phyloP scores from a whole-genome alignment of 2,797 vertebrate species.

The Cygnus olor region DNA sequence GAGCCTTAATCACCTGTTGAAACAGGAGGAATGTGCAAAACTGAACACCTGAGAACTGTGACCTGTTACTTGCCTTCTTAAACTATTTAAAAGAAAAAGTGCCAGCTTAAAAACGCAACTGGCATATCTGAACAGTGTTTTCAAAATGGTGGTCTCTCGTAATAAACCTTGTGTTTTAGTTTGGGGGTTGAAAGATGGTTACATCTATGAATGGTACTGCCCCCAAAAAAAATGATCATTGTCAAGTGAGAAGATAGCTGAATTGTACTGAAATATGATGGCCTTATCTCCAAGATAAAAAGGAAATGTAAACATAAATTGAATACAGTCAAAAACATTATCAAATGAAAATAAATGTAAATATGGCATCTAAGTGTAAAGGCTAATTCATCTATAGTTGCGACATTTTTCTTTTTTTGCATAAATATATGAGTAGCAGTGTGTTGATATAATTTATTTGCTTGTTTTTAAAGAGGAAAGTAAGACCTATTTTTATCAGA shows the following conservation, averaged over 20 bases:
- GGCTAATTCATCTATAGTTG: background rate
- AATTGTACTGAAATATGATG: background rate
- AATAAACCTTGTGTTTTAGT: background rate
- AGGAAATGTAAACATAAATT: background rate
- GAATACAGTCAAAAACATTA: background rate
- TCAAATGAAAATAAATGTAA: background rate
- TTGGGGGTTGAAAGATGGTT: background rate
- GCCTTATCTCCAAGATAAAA: background rate
- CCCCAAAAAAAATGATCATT: too few relatives aligned
- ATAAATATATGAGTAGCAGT: background rate
- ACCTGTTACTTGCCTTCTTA: background rate
- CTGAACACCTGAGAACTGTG: background rate
- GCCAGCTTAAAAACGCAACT: background rate
- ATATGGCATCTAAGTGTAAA: background rate
- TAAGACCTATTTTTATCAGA: background rate
- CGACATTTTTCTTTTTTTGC: background rate
- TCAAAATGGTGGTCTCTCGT: background rate
- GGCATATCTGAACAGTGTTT: background rate
- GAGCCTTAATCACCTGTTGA: background rate
- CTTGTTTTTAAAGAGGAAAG: background rate
- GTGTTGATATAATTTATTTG: background rate
- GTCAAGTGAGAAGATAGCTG: background rate
- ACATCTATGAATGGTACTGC: background rate
- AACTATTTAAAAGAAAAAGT: background rate
- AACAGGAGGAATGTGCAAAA: background rate